Evolutionary conservation across 2,113 vertebrate species (phyloP), one percentile per base, ranked within the genome.

Genomic region (Megaptera novaeangliae): DNA sequence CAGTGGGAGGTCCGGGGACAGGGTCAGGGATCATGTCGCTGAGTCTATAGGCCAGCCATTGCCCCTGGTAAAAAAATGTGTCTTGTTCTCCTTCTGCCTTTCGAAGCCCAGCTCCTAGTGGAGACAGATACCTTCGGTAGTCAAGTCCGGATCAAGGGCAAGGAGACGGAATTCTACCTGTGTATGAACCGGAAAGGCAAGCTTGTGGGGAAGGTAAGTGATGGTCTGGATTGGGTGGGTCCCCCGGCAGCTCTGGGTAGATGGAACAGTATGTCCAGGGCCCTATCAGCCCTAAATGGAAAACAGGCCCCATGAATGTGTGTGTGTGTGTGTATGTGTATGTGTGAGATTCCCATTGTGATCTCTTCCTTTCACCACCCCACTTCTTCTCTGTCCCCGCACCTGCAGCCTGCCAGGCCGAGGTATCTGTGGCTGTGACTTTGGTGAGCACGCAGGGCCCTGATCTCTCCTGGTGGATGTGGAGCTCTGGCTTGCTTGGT

Each of bases 181-280:
- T 99, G 99, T 96, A 99, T 99, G 99, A 99, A 99, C 98, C 99
- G 98, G 95, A 99, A 99, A 98, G 99, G 99, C 97, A 99, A 99
- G 97, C 99, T 99, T 31, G 98, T 99, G 97, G 99, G 99, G 74
- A 99, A 99, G 99, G 99, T 99, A 98, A 99, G 99, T 99, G 97
- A 88, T 91, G 97, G 93, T 94, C 71, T 75, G 97, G 95, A 93
- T 25, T 5, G 92, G 98, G 93, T 2, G 27, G 93, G 96, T 92
- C 94, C 96, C 95, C 96, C 83, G 64, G 97, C 93, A 96, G 95
- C 95, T 95, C 97, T 96, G 89, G 71, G 34, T 31, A 95, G 71
- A 95, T 92, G 63, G 96, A 74, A 87, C 1, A 93, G 95, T 59
- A 90, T 95, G 94, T 97, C 87, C 82, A 0, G 27, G 96, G 96